Conservation (phyloP, 2,113 vertebrate species). For the Cavia porcellus region DNA sequence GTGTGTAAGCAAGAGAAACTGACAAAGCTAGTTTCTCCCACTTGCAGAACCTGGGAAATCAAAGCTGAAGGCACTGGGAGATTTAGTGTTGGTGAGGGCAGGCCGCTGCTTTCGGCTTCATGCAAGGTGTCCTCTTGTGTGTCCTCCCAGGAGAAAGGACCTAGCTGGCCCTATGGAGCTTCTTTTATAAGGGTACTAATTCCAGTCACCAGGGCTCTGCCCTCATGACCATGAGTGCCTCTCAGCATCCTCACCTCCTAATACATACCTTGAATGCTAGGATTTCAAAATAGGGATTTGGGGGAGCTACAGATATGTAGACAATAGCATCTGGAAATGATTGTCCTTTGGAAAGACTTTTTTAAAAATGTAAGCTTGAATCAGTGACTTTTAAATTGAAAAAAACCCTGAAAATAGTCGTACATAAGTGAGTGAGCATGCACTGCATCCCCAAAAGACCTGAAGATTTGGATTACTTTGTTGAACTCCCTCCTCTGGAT, state of each 20-base stretch:
- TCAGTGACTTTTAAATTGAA: background rate
- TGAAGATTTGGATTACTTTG: background rate
- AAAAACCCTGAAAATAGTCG: background rate
- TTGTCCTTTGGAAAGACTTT: background rate
- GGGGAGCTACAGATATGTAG: background rate
- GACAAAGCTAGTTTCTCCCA: background rate
- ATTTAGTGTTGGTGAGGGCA: background rate
- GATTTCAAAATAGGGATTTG: background rate
- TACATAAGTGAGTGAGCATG: no score
- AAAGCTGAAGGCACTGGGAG: background rate
- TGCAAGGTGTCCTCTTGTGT: background rate
- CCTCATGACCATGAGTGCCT: no score
- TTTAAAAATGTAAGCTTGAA: background rate
- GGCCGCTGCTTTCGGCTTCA: rapidly evolving
- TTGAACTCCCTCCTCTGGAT: background rate
- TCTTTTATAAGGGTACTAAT: background rate
- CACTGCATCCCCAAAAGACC: background rate
- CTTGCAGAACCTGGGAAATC: background rate
- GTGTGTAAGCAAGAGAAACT: background rate
- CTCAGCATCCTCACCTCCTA: background rate
- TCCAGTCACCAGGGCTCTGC: background rate
- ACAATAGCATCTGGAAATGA: background rate
- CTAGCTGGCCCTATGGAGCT: background rate
- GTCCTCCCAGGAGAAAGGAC: background rate
- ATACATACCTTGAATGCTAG: background rate